Evolutionary conservation across 2,113 vertebrate genomes (phyloP), one percentile per base, ranked within the genome.

Genomic region (Pomatorhinus ruficollis): DNA sequence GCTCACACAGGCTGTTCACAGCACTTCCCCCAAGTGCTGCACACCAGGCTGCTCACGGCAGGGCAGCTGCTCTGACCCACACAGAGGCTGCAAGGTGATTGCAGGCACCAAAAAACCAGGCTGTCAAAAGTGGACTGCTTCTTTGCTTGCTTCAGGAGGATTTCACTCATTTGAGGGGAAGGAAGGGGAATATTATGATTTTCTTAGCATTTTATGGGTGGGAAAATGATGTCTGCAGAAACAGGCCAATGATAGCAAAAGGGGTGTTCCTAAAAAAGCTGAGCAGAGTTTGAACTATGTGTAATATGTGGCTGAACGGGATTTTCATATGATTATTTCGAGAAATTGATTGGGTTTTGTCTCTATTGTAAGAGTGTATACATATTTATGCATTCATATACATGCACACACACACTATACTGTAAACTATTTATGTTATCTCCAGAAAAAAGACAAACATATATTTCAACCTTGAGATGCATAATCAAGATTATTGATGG

Each of bases 21-120:
- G 25, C 0, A 0, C 3, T 4, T 8, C 19, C 23, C 37, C 23
- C 23, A 61, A 3, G 35, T 4, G 40, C 44, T 70, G 18, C 40
- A 28, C 45, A 17, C n/a, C 20, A 6, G 19, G 39, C 12, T 59
- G 33, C 3, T 75, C 16, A 3, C 3, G 28, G 5, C 6, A 59
- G 19, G 15, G 19, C 22, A 61, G 42, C 50, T 39, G 37, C 31
- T 52, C 40, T 61, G 8, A 61, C 40, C 40, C 66, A 33, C 1
- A 3, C 15, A 56, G 33, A 45, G 23, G 5, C 12, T 63, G 33
- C 33, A 64, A 77, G 21, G 40, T 50, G 33, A 69, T 20, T 54
- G 39, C 33, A 64, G 44, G 9, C 39, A 60, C 6, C 1, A 0
- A 37, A 5, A 54, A 31, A 40, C 2, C 22, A 50, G 4, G 1